Base-by-base conservation (phyloP, 2,888 invertebrate species). In the Drosophila setosimentum region DNA sequence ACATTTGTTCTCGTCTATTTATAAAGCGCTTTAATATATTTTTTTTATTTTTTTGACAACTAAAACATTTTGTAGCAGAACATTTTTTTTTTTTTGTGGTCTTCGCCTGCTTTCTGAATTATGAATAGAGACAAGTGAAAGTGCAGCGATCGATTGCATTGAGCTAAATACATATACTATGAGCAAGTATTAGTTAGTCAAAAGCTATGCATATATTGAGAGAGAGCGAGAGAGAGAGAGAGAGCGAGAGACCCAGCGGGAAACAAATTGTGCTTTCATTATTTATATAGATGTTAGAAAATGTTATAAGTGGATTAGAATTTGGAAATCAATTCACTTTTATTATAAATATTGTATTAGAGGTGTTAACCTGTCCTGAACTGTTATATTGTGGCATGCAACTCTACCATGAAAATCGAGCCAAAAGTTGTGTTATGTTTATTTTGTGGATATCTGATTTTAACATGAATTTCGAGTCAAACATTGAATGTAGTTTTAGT, bases 1-100 rank as follows among this genome's bases (percentile, higher is more conserved):
- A 53, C 51, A 70, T 68, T 78, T 68, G 69, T 61, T 76, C 65
- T 74, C 51, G 68, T 65, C 75, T 80, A 68, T 80, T 80, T 80
- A 67, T 82, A 66, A 78, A 73, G 37, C 21, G 55, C 45, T 30
- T 13, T 21, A 11, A 2, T 50, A 30, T 58, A 8, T 35, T 16
- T 42, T 13, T 42, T 32, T 16, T 42, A 18, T 42, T 32, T 45
- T 42, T 74, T 76, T 81, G 83, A 83, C 83, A 83, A 72, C 74
- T 80, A 74, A 73, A 71, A 76, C 61, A 80, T 83, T 68, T 24
- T 64, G 37, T 64, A 8, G 54, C 67, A 66, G 33, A 54, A 76
- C 27, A 75, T 74, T 68, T 48, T 65, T 11, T 68, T 48, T 65
- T 11, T n/a, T 27, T 18, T 18, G 7, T 18, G 32, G 57, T 45